A percentile compares a stretch with the other conserved stretches of the same genome.
These are phyloP conservation scores for Aleadryas rufinucha DNA, from an alignment of 2,113 vertebrate species.

Conservation along the genomic window DNA sequence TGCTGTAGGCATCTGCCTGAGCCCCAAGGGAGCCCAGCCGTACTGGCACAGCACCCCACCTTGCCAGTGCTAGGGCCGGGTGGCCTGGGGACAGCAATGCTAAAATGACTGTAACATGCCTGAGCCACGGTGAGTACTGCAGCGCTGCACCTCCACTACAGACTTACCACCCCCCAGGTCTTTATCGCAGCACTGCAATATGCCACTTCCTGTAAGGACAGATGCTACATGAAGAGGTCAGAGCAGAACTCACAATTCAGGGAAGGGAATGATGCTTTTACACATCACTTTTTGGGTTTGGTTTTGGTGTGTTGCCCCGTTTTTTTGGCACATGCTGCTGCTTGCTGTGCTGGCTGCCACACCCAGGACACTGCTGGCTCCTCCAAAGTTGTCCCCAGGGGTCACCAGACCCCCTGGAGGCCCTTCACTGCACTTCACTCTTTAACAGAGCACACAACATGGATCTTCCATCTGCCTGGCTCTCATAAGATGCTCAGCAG, in stretches of 20 bases:
- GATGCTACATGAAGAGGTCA: background rate
- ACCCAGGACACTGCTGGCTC: background rate
- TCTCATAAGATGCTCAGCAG: background rate
- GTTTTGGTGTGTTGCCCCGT: background rate
- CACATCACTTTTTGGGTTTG: background rate
- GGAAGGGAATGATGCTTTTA: background rate
- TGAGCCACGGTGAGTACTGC: rapidly evolving
- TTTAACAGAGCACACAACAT: background rate
- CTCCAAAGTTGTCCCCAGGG: background rate
- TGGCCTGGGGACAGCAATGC: background rate
- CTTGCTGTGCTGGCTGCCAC: background rate
- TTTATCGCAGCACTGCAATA: background rate
- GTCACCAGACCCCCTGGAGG: background rate
- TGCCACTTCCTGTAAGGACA: background rate
- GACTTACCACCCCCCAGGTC: rapidly evolving
- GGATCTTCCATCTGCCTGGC: background rate
- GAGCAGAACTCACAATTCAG: background rate
- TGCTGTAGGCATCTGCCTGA: background rate
- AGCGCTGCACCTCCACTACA: background rate
- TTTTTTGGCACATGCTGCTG: rapidly evolving
- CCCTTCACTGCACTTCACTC: background rate
- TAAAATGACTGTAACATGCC: rapidly evolving
- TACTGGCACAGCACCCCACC: background rate
- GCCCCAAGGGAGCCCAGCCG: background rate
- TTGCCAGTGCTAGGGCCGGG: rapidly evolving